A percentile compares a stretch with the other conserved stretches of the same genome.
These are phyloP conservation scores for Ephestia elutella DNA, from an alignment of 1,140 invertebrate genomes.

Conservation along the genomic window DNA sequence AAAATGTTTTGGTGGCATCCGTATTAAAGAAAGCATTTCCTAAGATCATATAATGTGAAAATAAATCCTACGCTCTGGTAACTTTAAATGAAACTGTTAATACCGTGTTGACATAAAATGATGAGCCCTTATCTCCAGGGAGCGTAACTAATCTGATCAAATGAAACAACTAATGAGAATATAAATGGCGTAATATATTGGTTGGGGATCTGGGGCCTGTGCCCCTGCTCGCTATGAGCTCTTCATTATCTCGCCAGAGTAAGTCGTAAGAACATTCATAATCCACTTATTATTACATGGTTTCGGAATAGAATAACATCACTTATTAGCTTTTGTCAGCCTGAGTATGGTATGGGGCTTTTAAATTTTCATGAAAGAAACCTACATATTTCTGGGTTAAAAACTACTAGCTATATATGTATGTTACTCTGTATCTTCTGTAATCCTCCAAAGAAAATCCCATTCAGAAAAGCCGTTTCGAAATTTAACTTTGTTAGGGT, in stretches of 20 bases:
- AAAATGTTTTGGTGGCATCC: too few relatives aligned
- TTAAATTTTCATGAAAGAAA: too few relatives aligned
- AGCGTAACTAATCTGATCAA: conserved; percentile 54
- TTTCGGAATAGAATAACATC: too few relatives aligned
- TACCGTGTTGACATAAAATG: conserved; percentile 44
- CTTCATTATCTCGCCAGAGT: conserved; percentile 11
- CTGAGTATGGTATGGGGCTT: too few relatives aligned
- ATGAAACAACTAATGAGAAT: conserved; percentile 64
- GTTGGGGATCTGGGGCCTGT: conserved; percentile 36
- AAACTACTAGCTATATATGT: too few relatives aligned
- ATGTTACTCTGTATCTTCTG: too few relatives aligned
- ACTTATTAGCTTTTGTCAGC: too few relatives aligned
- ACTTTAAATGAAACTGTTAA: conserved; percentile 43
- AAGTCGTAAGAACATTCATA: not conserved
- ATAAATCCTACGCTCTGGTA: conserved; percentile 28
- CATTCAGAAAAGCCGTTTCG: too few relatives aligned
- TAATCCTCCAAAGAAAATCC: too few relatives aligned
- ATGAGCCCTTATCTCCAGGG: conserved; percentile 45
- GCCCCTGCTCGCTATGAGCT: not conserved
- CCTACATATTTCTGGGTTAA: too few relatives aligned
- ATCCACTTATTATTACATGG: too few relatives aligned
- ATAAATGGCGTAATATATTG: conserved; percentile 63
- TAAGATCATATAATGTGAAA: conserved; percentile 4
- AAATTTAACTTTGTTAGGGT: too few relatives aligned
- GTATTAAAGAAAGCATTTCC: not conserved